Evolutionary conservation across 2,113 vertebrate species (phyloP).

Genomic region (Toxostoma redivivum): DNA sequence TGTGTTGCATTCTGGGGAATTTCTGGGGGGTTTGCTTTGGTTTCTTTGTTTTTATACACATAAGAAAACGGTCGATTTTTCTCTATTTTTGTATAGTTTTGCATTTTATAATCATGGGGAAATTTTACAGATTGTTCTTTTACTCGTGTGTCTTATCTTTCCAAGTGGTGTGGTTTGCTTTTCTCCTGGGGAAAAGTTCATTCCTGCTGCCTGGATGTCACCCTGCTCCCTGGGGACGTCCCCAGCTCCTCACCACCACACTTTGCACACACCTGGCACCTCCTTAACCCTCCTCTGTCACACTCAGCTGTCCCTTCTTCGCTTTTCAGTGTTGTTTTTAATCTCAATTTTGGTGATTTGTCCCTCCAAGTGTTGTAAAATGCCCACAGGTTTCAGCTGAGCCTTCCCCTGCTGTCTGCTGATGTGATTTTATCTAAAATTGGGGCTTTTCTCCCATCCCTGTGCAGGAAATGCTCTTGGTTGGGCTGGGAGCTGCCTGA

Average conservation of each 20-base stretch:
- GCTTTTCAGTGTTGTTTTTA: neutral
- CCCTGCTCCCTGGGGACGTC: neutral
- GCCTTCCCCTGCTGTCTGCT: neutral
- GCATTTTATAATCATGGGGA: conserved; percentile 71
- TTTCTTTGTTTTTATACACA: conserved; percentile 57
- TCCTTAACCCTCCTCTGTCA: neutral
- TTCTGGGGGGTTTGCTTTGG: neutral
- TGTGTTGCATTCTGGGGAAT: conserved; percentile 36
- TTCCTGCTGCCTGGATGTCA: neutral
- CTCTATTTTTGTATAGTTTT: conserved; percentile 78
- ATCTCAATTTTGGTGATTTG: neutral
- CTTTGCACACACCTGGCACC: neutral
- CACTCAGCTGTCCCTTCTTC: neutral
- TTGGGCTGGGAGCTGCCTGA: neutral
- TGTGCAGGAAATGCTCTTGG: neutral
- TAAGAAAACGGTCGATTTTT: conserved; percentile 37
- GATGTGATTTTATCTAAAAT: neutral
- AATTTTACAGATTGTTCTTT: conserved; percentile 58
- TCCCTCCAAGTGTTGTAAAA: neutral
- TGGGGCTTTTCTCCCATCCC: neutral
- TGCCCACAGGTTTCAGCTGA: neutral
- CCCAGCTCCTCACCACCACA: neutral
- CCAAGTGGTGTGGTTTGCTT: conserved; percentile 29
- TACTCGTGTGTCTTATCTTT: conserved; percentile 21
- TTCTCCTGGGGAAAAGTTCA: conserved; percentile 23